Percentiles rank a stretch among this genome's conserved stretches.
Evolutionary conservation across 2,888 invertebrate genomes (phyloP).

Genomic region (Microchrysa polita): DNA sequence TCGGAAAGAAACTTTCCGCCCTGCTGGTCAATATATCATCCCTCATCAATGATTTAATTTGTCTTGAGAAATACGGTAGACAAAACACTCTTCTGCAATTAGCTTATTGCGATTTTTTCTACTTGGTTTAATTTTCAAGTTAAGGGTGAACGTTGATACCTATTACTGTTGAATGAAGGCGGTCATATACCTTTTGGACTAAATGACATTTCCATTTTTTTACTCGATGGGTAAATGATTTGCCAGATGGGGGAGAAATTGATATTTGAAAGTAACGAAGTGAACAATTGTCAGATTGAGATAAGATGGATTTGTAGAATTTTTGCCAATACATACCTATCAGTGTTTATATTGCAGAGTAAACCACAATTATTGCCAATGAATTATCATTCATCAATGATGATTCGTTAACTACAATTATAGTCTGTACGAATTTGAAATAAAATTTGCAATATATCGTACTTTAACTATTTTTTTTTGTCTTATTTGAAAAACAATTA

Average conservation of each 20-base stretch:
- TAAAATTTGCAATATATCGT: too few species aligned
- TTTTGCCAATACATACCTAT: too few species aligned
- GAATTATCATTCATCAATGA: too few species aligned
- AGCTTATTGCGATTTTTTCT: conserved; percentile 51
- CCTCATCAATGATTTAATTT: conserved; percentile 51
- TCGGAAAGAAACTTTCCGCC: conserved; percentile 46
- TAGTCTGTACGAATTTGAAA: too few species aligned
- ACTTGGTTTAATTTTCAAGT: conserved; percentile 46
- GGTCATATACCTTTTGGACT: conserved; percentile 21
- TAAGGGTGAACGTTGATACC: conserved; percentile 45
- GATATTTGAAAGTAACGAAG: conserved; percentile 9
- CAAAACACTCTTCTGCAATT: conserved; percentile 50
- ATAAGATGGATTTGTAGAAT: neutral
- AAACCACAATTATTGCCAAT: too few species aligned
- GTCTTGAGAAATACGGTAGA: conserved; percentile 47
- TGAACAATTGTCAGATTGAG: conserved; percentile 18
- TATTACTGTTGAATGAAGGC: conserved; percentile 28
- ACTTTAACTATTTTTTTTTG: too few species aligned
- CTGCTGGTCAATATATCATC: conserved; percentile 49
- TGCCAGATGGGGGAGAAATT: neutral
- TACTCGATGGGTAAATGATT: neutral
- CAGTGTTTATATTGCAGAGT: too few species aligned
- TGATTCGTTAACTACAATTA: too few species aligned
- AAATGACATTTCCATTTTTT: conserved; percentile 46
- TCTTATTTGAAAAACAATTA: too few species aligned